Conservation (phyloP, 2,113 vertebrate genomes). For the Herpetotheres cachinnans region DNA sequence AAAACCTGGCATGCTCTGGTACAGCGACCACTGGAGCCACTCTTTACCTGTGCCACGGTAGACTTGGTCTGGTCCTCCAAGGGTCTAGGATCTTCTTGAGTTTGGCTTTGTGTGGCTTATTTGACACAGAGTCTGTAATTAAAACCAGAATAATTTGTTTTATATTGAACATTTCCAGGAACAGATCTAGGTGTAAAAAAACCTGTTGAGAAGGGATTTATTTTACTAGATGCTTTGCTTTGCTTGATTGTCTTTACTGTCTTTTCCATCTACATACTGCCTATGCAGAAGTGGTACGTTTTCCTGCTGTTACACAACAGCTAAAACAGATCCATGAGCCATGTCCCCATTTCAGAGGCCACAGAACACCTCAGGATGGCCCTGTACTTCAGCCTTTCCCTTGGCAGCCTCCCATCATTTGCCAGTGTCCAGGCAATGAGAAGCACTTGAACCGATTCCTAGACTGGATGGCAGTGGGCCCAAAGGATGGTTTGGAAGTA, state of each 20-base stretch:
- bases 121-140: neutral
- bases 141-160: neutral
- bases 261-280: neutral
- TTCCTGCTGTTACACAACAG: neutral
- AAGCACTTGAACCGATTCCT: neutral
- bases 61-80: neutral
- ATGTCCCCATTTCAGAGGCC: neutral
- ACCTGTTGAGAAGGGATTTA: neutral
- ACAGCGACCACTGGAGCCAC: neutral
- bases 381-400: neutral
- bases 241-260: neutral
- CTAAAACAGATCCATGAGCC: neutral
- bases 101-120: neutral
- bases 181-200: neutral
- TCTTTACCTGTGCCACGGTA: neutral
- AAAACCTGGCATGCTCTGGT: neutral
- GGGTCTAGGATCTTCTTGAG: neutral
- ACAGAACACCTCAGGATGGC: neutral
- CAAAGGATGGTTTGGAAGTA: neutral
- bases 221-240: neutral
- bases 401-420: neutral
- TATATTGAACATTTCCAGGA: neutral
- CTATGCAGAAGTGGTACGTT: neutral
- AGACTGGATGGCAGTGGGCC: neutral
- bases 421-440: neutral